Percentiles rank a stretch among this genome's conserved stretches.
Conservation (phyloP, 1,140 invertebrate genomes). For the Nixonia krombeini region DNA sequence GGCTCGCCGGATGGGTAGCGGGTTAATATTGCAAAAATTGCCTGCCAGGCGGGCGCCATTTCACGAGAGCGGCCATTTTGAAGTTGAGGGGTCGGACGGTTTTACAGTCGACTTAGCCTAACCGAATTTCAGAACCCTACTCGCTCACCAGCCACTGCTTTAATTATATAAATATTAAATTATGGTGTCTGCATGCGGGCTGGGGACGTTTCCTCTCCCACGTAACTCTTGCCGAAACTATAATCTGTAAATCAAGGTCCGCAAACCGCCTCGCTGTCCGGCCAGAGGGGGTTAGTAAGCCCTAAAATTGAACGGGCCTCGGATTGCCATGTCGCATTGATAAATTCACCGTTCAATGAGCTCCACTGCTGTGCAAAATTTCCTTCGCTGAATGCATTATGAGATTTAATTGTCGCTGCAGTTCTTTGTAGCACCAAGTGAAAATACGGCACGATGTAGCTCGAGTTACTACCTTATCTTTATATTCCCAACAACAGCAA, state of each 20-base stretch:
- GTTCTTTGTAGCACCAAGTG: no score
- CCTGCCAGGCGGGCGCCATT: slow-evolving; percentile 51
- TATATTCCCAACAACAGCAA: no score
- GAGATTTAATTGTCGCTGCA: no score
- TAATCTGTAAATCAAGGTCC: slow-evolving; percentile 46
- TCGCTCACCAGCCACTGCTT: slow-evolving; percentile 20
- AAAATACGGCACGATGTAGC: no score
- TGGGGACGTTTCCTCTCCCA: slow-evolving; percentile 24
- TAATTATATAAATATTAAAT: slow-evolving; percentile 70
- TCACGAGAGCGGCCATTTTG: slow-evolving; percentile 58
- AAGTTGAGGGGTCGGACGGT: slow-evolving; percentile 41
- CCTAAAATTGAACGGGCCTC: slow-evolving; percentile 15
- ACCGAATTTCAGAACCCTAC: slow-evolving; percentile 57
- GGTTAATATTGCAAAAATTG: slow-evolving; percentile 59
- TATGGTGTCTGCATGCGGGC: slow-evolving; percentile 52
- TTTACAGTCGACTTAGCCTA: slow-evolving; percentile 65
- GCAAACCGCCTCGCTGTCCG: slow-evolving; percentile 37
- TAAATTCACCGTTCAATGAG: no score
- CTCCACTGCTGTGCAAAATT: no score
- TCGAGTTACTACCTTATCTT: no score
- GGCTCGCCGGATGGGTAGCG: not conserved
- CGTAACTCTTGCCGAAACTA: slow-evolving; percentile 23
- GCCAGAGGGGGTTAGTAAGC: slow-evolving; percentile 16
- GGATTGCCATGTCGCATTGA: slow-evolving; percentile 29
- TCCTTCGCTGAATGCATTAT: no score